Evolutionary conservation across 2,888 invertebrate genomes (phyloP).

Genomic region (Agrilus cyanescens): DNA sequence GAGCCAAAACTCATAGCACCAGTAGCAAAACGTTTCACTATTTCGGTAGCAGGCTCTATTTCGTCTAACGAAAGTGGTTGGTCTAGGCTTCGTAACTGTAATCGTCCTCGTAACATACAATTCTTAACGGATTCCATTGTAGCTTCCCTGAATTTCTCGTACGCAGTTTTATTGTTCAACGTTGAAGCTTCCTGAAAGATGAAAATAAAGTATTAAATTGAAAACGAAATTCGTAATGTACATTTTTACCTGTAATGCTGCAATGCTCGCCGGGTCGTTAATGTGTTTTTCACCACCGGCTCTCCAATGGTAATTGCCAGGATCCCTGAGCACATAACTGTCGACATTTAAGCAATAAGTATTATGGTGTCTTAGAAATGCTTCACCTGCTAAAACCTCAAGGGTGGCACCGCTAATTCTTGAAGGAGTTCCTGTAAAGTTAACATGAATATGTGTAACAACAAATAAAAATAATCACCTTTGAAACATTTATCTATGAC

Average conservation of each 20-base stretch:
- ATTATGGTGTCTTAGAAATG: slow-evolving; percentile 66
- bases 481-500: slow-evolving; percentile 91
- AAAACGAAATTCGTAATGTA: not conserved
- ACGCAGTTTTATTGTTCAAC: slow-evolving; percentile 69
- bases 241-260: slow-evolving; percentile 58
- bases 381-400: slow-evolving; percentile 77
- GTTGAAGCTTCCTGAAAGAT: slow-evolving; percentile 70
- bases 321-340: slow-evolving; percentile 58
- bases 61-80: slow-evolving; percentile 73
- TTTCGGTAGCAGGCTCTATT: slow-evolving; percentile 87
- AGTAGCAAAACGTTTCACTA: slow-evolving; percentile 89
- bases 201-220: not conserved
- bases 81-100: slow-evolving; percentile 70
- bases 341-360: slow-evolving; percentile 62
- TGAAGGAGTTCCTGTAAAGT: slow-evolving; percentile 44
- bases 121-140: slow-evolving; percentile 73
- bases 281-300: slow-evolving; percentile 95
- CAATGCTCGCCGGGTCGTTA: slow-evolving; percentile 76
- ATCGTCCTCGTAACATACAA: slow-evolving; percentile 86
- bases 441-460: slow-evolving; percentile 15
- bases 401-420: slow-evolving; percentile 82
- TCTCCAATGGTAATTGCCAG: slow-evolving; percentile 94
- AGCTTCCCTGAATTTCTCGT: slow-evolving; percentile 76
- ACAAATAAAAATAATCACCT: slow-evolving; percentile 19
- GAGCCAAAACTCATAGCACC: slow-evolving; percentile 53